Evolutionary conservation across 2,113 vertebrate genomes (phyloP).

Genomic region (Entosphenus tridentatus): DNA sequence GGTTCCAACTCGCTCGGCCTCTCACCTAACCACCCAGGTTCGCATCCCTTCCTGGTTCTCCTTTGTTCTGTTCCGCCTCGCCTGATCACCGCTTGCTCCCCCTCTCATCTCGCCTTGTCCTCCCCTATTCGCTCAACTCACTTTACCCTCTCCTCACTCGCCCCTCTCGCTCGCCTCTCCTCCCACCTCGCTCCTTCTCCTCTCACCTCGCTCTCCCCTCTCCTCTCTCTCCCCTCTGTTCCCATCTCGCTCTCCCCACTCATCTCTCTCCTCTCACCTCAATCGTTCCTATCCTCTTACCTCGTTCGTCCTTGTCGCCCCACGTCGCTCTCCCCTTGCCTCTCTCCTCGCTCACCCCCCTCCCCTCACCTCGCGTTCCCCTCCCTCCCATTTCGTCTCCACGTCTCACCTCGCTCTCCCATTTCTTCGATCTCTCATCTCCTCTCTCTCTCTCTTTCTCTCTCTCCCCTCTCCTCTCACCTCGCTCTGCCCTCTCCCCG

Average conservation of each 20-base stretch:
- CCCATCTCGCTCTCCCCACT: neutral
- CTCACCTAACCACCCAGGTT: neutral
- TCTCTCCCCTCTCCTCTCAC: neutral
- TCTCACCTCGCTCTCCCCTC: neutral
- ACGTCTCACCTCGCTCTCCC: neutral
- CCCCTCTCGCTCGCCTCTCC: neutral
- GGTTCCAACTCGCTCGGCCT: neutral
- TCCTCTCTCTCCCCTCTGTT: neutral
- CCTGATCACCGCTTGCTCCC: neutral
- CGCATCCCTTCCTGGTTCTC: neutral
- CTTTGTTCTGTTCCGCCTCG: neutral
- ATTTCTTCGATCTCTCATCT: neutral
- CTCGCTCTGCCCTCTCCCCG: neutral
- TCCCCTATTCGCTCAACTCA: neutral
- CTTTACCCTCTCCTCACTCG: neutral
- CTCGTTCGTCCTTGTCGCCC: neutral
- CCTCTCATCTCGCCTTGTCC: neutral
- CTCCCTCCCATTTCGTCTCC: neutral
- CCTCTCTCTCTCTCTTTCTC: constrained; percentile 3
- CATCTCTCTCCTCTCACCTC: neutral
- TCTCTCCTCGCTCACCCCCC: neutral
- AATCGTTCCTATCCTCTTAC: neutral
- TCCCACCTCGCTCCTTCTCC: neutral
- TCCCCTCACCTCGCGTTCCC: neutral
- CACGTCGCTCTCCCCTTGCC: neutral